Evolutionary conservation across 2,113 vertebrate genomes (phyloP).

Genomic region (Maccullochella peelii): DNA sequence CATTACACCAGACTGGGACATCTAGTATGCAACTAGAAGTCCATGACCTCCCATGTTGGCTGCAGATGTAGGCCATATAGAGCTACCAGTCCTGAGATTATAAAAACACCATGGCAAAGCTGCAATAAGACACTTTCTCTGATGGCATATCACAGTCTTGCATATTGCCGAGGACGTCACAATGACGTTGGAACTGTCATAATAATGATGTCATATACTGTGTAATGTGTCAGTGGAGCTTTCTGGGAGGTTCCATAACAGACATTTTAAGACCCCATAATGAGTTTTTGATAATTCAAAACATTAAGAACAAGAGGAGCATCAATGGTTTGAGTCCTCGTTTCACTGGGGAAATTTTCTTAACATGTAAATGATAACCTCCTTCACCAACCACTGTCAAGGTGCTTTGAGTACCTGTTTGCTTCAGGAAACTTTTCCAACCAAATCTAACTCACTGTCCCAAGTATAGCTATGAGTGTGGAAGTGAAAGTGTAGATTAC

Average conservation of each 20-base stretch:
- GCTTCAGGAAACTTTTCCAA: not conserved
- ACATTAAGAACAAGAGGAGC: too few species aligned
- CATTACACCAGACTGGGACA: not conserved
- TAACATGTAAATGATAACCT: not conserved
- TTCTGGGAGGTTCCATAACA: not conserved
- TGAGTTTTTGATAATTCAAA: too few species aligned
- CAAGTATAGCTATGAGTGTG: not conserved
- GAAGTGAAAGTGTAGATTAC: not conserved
- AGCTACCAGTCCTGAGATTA: not conserved
- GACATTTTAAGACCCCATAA: not conserved
- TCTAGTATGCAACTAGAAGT: not conserved
- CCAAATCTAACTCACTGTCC: not conserved
- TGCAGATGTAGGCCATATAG: not conserved
- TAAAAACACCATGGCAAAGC: not conserved
- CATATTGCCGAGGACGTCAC: not conserved
- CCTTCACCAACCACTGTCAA: not conserved
- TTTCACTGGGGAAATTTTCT: too few species aligned
- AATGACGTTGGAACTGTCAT: not conserved
- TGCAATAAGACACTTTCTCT: not conserved
- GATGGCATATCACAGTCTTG: not conserved
- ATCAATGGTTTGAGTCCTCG: too few species aligned
- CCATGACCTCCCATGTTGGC: not conserved
- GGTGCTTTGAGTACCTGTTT: not conserved
- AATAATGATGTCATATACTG: not conserved
- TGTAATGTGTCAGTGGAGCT: not conserved